phyloP scores from a whole-genome alignment of 1,140 invertebrate genomes.

The Aphaenogaster rudis region DNA sequence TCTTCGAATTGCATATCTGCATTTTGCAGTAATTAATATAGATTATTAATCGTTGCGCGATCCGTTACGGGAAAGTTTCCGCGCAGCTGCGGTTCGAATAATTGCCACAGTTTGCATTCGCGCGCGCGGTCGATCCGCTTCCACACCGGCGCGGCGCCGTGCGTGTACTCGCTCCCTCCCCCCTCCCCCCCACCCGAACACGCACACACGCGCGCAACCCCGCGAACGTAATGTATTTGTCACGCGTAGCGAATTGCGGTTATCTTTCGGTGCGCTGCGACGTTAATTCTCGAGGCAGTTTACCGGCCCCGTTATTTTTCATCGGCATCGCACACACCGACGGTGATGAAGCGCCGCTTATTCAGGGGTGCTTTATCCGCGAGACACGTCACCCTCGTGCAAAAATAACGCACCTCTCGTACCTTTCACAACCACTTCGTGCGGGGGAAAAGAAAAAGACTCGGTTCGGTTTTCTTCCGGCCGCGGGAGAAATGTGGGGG shows the following conservation, averaged over 20 bases:
- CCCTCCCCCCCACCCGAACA: background rate
- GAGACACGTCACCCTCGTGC: background rate
- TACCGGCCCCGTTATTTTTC: constrained; percentile 37
- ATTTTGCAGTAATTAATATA: constrained; percentile 76
- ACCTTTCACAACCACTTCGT: background rate
- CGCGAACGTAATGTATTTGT: constrained; percentile 48
- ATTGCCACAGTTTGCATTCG: constrained; percentile 76
- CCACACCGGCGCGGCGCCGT: background rate
- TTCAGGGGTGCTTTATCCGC: constrained; percentile 3
- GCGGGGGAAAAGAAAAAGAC: background rate
- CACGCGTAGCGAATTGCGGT: constrained; percentile 42
- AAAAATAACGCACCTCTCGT: background rate
- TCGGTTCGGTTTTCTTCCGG: constrained; percentile 2
- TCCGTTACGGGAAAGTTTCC: constrained; percentile 76
- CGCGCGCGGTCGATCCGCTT: constrained; percentile 49
- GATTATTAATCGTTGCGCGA: constrained; percentile 76
- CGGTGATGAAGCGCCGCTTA: constrained; percentile 43
- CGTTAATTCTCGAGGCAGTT: constrained; percentile 42
- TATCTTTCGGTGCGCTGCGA: constrained; percentile 20
- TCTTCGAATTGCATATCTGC: constrained; percentile 64
- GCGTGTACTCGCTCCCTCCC: too few relatives aligned
- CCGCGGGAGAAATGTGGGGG: background rate
- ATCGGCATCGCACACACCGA: constrained; percentile 7
- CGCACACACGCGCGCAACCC: background rate
- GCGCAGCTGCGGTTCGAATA: constrained; percentile 73